A percentile compares a stretch with the other conserved stretches of the same genome.
Conservation (phyloP, 2,888 invertebrate species). For the Drosophila meridionalis region DNA sequence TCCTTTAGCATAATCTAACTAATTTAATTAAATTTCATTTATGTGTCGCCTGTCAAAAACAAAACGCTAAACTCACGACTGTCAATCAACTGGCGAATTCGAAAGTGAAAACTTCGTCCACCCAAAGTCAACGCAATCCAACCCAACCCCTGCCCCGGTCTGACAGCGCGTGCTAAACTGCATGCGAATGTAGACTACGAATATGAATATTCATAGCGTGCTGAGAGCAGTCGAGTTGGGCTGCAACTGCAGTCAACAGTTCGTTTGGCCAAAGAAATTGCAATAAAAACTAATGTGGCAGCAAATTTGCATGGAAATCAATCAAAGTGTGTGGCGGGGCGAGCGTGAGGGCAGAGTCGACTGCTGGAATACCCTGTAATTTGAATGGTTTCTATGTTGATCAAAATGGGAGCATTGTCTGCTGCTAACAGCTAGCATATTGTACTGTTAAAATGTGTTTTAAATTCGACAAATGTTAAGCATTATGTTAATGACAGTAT, state of each 20-base stretch:
- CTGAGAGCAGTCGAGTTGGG: constrained; percentile 30
- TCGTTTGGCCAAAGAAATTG: constrained; percentile 55
- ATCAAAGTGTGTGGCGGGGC: constrained; percentile 39
- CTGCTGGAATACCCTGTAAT: constrained; percentile 32
- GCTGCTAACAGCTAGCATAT: not conserved
- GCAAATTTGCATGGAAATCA: constrained; percentile 72
- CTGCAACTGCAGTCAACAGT: constrained; percentile 43
- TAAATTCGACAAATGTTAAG: not conserved
- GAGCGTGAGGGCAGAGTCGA: not conserved
- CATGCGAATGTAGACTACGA: constrained; percentile 10
- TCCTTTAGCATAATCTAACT: constrained; percentile 56
- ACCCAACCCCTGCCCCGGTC: not conserved
- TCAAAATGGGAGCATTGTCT: not conserved
- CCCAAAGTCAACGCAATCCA: constrained; percentile 6
- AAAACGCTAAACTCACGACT: constrained; percentile 60
- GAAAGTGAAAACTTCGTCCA: constrained; percentile 70
- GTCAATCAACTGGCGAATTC: constrained; percentile 72
- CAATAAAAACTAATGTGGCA: constrained; percentile 66
- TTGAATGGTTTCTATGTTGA: not conserved
- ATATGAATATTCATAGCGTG: constrained; percentile 32
- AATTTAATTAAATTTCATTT: constrained; percentile 75
- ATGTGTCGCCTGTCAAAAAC: constrained; percentile 66
- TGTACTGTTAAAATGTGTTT: no score
- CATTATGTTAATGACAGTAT: not conserved
- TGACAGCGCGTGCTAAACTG: constrained; percentile 18